Percentiles rank a stretch among this genome's conserved stretches.
phyloP scores from a whole-genome alignment of 2,888 invertebrate genomes.

The Venusia cambrica region DNA sequence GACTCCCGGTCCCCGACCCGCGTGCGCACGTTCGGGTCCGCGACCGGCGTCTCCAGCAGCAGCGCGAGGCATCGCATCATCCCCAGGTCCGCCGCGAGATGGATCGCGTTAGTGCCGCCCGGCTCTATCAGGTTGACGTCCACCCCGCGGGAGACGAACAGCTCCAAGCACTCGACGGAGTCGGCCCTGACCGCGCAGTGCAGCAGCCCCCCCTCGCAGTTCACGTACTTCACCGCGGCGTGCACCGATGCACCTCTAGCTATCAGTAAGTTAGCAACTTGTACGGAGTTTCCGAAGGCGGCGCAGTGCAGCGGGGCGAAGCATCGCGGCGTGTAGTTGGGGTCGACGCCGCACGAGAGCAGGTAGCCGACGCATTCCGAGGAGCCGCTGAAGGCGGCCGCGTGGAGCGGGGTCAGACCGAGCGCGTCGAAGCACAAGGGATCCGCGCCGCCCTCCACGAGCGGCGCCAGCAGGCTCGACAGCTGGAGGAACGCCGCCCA shows the following conservation, averaged over 20 bases:
- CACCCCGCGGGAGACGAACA: constrained; percentile 88
- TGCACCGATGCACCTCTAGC: constrained; percentile 86
- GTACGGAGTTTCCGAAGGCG: constrained; percentile 92
- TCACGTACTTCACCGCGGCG: constrained; percentile 83
- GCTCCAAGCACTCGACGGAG: constrained; percentile 88
- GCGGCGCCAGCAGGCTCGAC: constrained; percentile 83
- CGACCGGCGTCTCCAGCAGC: constrained; percentile 86
- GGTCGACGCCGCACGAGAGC: constrained; percentile 84
- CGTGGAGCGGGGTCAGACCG: constrained; percentile 88
- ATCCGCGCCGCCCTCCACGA: constrained; percentile 86
- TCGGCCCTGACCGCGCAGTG: constrained; percentile 94
- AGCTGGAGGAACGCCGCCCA: constrained; percentile 88
- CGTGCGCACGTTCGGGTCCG: constrained; percentile 86
- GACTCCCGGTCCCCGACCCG: constrained; percentile 87
- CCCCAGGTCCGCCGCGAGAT: constrained; percentile 90
- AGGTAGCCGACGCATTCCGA: constrained; percentile 85
- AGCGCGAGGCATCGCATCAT: constrained; percentile 87
- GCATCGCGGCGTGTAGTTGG: constrained; percentile 85
- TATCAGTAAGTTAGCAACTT: constrained; percentile 89
- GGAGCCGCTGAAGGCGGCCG: constrained; percentile 90
- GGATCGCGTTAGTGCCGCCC: constrained; percentile 89
- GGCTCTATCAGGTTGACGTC: constrained; percentile 88
- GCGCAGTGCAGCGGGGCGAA: constrained; percentile 94
- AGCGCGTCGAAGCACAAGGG: constrained; percentile 86
- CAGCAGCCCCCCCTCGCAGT: constrained; percentile 88